Base-by-base conservation (phyloP, 2,113 vertebrate genomes). In the Prunella himalayana region DNA sequence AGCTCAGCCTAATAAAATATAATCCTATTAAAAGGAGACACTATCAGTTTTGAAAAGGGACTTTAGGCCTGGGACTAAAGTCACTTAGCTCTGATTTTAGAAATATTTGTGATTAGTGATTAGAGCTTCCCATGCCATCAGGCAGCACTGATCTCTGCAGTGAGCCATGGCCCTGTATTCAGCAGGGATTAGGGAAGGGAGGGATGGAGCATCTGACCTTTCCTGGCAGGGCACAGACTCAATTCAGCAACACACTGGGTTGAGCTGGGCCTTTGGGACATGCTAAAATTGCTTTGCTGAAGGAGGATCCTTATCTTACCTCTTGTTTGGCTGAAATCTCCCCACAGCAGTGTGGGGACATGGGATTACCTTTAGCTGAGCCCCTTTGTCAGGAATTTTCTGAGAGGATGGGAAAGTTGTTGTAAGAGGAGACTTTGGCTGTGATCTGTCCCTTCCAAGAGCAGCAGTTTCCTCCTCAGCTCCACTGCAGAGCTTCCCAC, bases 21-120 rank as follows among this genome's bases (percentile, higher is more conserved):
- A 70, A 88, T 86, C 86, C 54, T 47, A 78, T 86, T 94, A 82
- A 66, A 80, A 89, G 56, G 45, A 77, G 80, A 51, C 33, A 3
- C 35, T 44, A 14, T 37, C 57, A 30, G 31, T 49, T 84, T 15
- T 71, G 86, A 64, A 65, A 79, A 45, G 20, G 13, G 72, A 77
- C 45, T 80, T 73, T 13, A 92, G 64, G 45, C 47, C 33, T 56
- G 47, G 56, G 65, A 84, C 75, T 91, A 5, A 33, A 82, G 51
- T 66, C 9, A 86, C 66, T 69, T 53, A 83, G 76, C 33, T 56
- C 61, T 33, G 49, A 63, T 60, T 86, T 90, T 28, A 81, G 77
- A 57, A 64, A 68, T 16, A 4, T 2, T 53, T 11, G 76, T 73
- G 51, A 7, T 33, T n/a, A 47, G 80, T 9, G 33, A 30, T 71